Evolutionary conservation across 2,888 invertebrate species (phyloP), one percentile per base, ranked within the genome.

Genomic region (Zonitis immaculata): DNA sequence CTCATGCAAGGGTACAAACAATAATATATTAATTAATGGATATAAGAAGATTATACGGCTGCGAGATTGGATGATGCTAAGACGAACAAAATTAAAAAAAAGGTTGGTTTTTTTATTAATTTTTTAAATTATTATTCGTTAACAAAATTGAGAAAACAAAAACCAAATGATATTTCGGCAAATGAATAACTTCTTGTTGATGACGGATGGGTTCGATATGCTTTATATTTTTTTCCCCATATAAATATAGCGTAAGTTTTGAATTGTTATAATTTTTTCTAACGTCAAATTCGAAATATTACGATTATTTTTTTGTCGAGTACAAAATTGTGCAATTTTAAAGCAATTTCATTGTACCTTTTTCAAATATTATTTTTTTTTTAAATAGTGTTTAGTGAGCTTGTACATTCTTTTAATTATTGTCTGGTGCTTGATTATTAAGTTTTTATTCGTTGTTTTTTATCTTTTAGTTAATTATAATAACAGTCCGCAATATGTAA

Each of bases 1-100:
- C 67, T 75, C 47, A 74, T 75, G 65, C 68, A 68, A 56, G 70
- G 68, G 39, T 73, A 72, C 62, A 71, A 68, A 60, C 68, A 65
- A 55, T 68, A 62, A 11, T n/a, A 8, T 39, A n/a, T 6, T 25
- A 1, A 7, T 46, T 5, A 18, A 18, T 20, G 30, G 9, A 16
- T 32, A 44, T 7, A 1, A 2, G 18, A 14, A 9, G 30, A 32
- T 1, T 14, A 16, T 30, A 18, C 1, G 18, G 20, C 1, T 1
- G 39, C 1, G 18, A 39, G 11, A 20, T 20, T 39, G 35, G 32
- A 16, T 35, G 39, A 8, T 39, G 39, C 3, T 35, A 8, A 35
- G 14, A 27, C 9, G 7, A 12, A 35, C 18, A n/a, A n/a, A n/a
- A n/a, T n/a, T n/a, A n/a, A n/a, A n/a, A n/a, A n/a, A n/a, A n/a